Percentiles rank a stretch among this genome's conserved stretches.
These are phyloP conservation scores for Tineola bisselliella DNA, from an alignment of 2,888 invertebrate genomes.

Conservation along the genomic window DNA sequence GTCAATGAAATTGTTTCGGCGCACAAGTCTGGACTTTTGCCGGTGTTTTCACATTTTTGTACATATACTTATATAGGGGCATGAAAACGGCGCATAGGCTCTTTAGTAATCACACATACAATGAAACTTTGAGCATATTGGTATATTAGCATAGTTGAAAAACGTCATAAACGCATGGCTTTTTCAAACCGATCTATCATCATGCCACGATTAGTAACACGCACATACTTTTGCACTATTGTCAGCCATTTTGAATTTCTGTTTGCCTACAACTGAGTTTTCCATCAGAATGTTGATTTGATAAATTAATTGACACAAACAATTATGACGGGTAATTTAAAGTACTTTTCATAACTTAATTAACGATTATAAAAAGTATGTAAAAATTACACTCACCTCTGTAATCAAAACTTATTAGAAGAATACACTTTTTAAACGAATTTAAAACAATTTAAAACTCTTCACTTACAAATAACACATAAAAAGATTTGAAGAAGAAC, in stretches of 20 bases:
- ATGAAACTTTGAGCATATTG: background rate
- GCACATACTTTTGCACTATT: slow-evolving; percentile 17
- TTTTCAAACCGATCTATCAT: slow-evolving; percentile 19
- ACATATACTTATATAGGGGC: slow-evolving; percentile 14
- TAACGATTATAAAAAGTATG: too few relatives aligned
- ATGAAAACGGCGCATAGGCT: slow-evolving; percentile 12
- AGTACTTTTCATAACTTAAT: background rate
- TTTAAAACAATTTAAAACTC: too few relatives aligned
- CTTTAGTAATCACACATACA: background rate
- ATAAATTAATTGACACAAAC: background rate
- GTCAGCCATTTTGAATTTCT: slow-evolving; percentile 16
- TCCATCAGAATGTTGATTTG: slow-evolving; percentile 3
- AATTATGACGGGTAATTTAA: background rate
- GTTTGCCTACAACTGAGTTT: slow-evolving; percentile 16
- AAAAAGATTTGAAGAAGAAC: background rate
- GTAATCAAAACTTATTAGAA: too few relatives aligned
- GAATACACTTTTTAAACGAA: too few relatives aligned
- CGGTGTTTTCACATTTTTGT: slow-evolving; percentile 17
- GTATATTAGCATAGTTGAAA: background rate
- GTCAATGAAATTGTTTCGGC: slow-evolving; percentile 13
- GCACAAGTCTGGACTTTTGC: slow-evolving; percentile 17
- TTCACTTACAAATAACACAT: too few relatives aligned
- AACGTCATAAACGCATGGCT: slow-evolving; percentile 12
- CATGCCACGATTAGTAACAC: slow-evolving; percentile 18
- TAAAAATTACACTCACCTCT: too few relatives aligned